Evolutionary conservation across 2,888 invertebrate species (phyloP).

Genomic region (Germaria angustata): DNA sequence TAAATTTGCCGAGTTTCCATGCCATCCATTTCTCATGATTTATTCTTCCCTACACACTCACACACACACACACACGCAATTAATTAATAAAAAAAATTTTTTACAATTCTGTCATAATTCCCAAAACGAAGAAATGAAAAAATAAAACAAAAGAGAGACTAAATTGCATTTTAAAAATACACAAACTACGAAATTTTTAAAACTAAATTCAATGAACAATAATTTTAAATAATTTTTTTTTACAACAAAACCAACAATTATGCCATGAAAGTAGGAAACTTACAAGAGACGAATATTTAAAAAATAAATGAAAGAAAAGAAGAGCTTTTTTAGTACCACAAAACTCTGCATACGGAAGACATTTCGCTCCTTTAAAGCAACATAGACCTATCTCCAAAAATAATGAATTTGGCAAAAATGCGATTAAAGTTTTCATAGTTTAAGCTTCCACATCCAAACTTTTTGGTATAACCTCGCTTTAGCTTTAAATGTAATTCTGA

Average conservation of each 20-base stretch:
- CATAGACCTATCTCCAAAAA: too few species aligned
- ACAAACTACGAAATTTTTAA: conserved; percentile 39
- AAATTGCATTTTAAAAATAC: conserved; percentile 42
- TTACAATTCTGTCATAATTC: conserved; percentile 53
- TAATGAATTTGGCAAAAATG: too few species aligned
- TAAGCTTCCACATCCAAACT: too few species aligned
- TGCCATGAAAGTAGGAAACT: conserved; percentile 25
- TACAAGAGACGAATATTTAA: not conserved
- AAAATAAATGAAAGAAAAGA: conserved; percentile 11
- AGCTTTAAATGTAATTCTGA: too few species aligned
- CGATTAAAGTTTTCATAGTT: too few species aligned
- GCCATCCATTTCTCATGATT: conserved; percentile 2
- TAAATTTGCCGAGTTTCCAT: not conserved
- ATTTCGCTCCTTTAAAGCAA: too few species aligned
- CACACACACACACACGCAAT: too few species aligned
- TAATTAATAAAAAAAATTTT: not conserved
- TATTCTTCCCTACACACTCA: not conserved
- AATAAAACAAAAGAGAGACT: not conserved
- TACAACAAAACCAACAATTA: conserved; percentile 19
- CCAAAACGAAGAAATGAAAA: conserved; percentile 1
- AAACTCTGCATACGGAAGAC: conserved; percentile 61
- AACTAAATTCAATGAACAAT: conserved; percentile 51
- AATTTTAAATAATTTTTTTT: conserved; percentile 19
- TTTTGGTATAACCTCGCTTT: too few species aligned
- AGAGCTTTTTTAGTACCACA: conserved; percentile 5